Base-by-base conservation (phyloP, 2,888 invertebrate genomes). In the Stomorhina lunata region DNA sequence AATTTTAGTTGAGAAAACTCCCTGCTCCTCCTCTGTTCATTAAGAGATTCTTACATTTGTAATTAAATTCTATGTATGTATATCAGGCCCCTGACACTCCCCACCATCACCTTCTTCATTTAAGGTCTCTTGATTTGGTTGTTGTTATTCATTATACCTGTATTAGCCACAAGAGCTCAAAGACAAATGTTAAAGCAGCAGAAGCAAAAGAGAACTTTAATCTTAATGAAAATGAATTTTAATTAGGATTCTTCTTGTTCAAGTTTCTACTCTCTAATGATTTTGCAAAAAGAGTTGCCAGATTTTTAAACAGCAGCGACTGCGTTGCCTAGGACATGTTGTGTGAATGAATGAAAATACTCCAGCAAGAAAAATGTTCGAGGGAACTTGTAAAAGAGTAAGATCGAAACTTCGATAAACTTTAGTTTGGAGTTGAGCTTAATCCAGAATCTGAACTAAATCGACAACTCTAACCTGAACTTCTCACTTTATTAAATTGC, bases 191-290 rank as follows among this genome's bases (percentile, higher is more conserved):
- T 17, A 55, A 17, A 17, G 32, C 32, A 20, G 34, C 32, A 5
- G n/a, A 66, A 1, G 29, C 3, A 27, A 37, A 20, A 34, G 32
- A 55, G 34, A 61, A 75, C 17, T 80, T 71, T 78, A 75, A 75
- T 82, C 10, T 53, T 87, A 88, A 88, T 87, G 86, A 88, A 88
- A 89, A 88, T 88, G 88, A 89, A 89, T 89, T 89, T 89, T 89
- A 89, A 89, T 89, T 89, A 89, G 89, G 88, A 87, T 87, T 87
- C 88, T 88, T 88, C 65, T 83, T 75, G 59, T 63, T 77, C 80
- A 72, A 61, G 48, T 76, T 76, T 68, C 15, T 66, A 34, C 17
- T 22, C 59, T 55, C 50, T 71, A 40, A 59, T 50, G 61, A 63
- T 53, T 59, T 72, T 15, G 27, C 59, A 45, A 10, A 27, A 43